phyloP scores from a whole-genome alignment of 2,888 invertebrate species.

The Meandrusa payeni region DNA sequence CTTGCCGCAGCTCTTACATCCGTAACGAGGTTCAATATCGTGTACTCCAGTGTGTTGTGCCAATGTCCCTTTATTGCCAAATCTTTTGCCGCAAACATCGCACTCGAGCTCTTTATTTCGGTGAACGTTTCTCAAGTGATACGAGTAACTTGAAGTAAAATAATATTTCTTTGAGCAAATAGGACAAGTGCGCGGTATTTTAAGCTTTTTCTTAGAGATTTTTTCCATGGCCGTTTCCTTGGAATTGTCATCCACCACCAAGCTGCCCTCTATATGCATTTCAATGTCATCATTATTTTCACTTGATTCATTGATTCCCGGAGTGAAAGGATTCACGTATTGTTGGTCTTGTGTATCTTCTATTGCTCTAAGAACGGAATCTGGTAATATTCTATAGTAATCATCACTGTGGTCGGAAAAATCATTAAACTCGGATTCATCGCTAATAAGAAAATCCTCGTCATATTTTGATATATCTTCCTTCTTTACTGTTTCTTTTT shows the following conservation, averaged over 20 bases:
- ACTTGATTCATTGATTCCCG: conserved; percentile 13
- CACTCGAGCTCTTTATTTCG: conserved; percentile 67
- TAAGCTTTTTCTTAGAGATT: conserved; percentile 29
- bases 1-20: conserved; percentile 71
- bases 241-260: neutral
- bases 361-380: conserved; percentile 55
- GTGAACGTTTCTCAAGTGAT: conserved; percentile 77
- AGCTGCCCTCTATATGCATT: no score
- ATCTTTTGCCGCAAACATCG: conserved; percentile 66
- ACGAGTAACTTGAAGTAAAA: conserved; percentile 72
- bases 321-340: no score
- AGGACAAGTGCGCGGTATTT: conserved; percentile 61
- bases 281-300: conserved; percentile 5
- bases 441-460: no score
- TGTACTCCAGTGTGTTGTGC: conserved; percentile 69
- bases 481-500: no score
- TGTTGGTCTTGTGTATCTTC: conserved; percentile 50
- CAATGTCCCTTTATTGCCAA: conserved; percentile 65
- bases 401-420: conserved; percentile 55
- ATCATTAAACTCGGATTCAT: no score
- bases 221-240: no score
- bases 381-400: conserved; percentile 46
- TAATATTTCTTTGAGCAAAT: conserved; percentile 68
- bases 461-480: no score
- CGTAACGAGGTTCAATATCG: conserved; percentile 55